Evolutionary conservation across 1,140 invertebrate genomes (phyloP), one percentile per base, ranked within the genome.

Genomic region (Anastatus disparis): DNA sequence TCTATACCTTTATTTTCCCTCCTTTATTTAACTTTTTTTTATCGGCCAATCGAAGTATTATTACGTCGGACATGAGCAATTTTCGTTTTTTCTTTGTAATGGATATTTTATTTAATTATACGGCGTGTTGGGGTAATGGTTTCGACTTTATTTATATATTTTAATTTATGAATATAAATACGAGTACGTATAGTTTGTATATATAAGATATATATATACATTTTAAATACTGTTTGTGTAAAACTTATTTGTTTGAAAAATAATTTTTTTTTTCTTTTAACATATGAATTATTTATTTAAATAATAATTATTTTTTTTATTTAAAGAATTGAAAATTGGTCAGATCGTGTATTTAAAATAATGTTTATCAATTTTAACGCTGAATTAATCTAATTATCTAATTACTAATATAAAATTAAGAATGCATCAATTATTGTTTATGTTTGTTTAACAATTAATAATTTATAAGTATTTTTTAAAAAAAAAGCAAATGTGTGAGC

Each of bases 61-160:
- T 56, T 44, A 35, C 24, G 38, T 26, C 24, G 15, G 50, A 27
- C 15, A 13, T 17, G 40, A 24, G 50, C 40, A 35, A 56, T 68
- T 61, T 61, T 59, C 31, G n/a, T 50, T 22, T 15, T 69, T 62
- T 50, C 20, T 59, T 17, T 15, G 53, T 44, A 29, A 69, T 53
- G 46, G 31, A 61, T 61, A 61, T 52, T 52, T 52, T 53, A 42
- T 52, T 69, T 61, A 61, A 20, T 69, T 62, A 27, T 24, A 63
- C 56, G 10, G 20, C 15, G 20, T 48, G 27, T 17, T 42, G 29
- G n/a, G n/a, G n/a, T n/a, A n/a, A n/a, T n/a, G n/a, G n/a, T n/a
- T n/a, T 22, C 44, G 9, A 22, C 22, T 4, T 53, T 59, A 48
- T 27, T 13, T 42, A 29, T 35, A 2, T 10, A 22, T 48, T 62